Evolutionary conservation across 2,113 vertebrate species (phyloP), one percentile per base, ranked within the genome.

Genomic region (Neomonachus schauinslandi): DNA sequence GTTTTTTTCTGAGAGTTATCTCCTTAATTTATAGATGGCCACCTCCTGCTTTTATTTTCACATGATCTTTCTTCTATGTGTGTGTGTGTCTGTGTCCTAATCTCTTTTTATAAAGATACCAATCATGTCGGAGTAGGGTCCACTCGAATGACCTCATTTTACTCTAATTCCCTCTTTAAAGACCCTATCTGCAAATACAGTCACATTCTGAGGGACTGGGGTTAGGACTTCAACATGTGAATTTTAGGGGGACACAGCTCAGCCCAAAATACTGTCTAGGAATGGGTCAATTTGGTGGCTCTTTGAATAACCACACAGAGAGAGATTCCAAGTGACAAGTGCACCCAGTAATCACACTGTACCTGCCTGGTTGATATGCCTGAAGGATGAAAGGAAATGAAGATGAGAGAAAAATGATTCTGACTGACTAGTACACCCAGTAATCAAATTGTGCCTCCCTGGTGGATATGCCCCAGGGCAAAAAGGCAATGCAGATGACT

Each of bases 311-410:
- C 26, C 21, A 39, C 11, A 6, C n/a, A 61, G 59, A 83, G 28
- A 90, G 53, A 5, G 31, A 69, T 61, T 67, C 33, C 28, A 95
- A 63, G 49, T 53, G 81, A 36, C 51, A 76, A 53, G 39, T 31
- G 24, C 1, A 46, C 21, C 71, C 49, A 77, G 1, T 36, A 33
- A 22, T 76, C 28, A 53, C 55, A 53, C 22, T 7, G 4, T 7
- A 76, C 39, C 49, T 76, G 26, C 22, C 80, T 76, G n/a, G 21
- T 31, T 61, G 76, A 91, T 51, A 91, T 0, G 24, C 87, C 8
- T 63, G 59, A 81, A 69, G 53, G 57, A 87, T 83, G 59, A 91
- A 83, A 82, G 59, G 31, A 94, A 94, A 91, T 91, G 57, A 42
- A 91, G n/a, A 91, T 71, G 39, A 96, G 67, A 88, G 28, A 76